Conservation (phyloP, 2,113 vertebrate species). For the Danionella cerebrum region DNA sequence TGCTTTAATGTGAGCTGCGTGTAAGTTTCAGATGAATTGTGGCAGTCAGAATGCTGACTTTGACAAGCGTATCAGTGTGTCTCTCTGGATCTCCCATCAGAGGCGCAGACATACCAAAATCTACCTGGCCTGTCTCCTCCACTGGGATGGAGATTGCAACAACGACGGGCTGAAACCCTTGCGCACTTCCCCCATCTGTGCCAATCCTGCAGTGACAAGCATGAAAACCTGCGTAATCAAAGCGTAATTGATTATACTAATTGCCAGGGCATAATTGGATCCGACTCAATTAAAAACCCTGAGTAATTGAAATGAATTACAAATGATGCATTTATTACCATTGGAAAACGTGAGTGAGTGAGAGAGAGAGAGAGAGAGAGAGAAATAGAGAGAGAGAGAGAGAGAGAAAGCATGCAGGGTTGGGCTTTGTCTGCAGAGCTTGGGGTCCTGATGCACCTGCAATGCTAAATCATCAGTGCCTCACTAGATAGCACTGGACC, state of each 20-base stretch:
- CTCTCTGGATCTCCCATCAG: conserved; percentile 30
- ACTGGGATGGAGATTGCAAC: conserved; percentile 48
- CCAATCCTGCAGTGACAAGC: conserved; percentile 66
- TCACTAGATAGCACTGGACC: conserved; percentile 61
- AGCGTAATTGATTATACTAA: conserved; percentile 73
- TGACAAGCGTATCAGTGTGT: conserved; percentile 43
- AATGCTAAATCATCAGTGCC: conserved; percentile 70
- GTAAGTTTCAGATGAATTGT: conserved; percentile 41
- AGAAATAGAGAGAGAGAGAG: conserved; percentile 1
- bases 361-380: conserved; percentile 14
- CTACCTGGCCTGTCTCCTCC: conserved; percentile 32
- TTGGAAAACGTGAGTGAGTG: conserved; percentile 44
- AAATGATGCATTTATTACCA: conserved; percentile 48
- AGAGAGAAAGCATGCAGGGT: conserved; percentile 27
- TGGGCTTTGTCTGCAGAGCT: conserved; percentile 41
- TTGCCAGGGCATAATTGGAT: conserved; percentile 71
- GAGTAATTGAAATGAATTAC: conserved; percentile 62
- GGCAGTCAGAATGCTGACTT: conserved; percentile 42
- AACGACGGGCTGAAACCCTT: conserved; percentile 44
- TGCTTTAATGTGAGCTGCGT: conserved; percentile 27
- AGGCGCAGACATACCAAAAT: conserved; percentile 32
- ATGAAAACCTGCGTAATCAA: conserved; percentile 52
- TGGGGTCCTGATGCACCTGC: conserved; percentile 61
- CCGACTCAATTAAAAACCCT: conserved; percentile 70
- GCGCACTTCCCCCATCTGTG: conserved; percentile 54